Percentiles rank a stretch among this genome's conserved stretches.
These are phyloP conservation scores for Nanger granti DNA, from an alignment of 2,113 vertebrate genomes.

Conservation along the genomic window DNA sequence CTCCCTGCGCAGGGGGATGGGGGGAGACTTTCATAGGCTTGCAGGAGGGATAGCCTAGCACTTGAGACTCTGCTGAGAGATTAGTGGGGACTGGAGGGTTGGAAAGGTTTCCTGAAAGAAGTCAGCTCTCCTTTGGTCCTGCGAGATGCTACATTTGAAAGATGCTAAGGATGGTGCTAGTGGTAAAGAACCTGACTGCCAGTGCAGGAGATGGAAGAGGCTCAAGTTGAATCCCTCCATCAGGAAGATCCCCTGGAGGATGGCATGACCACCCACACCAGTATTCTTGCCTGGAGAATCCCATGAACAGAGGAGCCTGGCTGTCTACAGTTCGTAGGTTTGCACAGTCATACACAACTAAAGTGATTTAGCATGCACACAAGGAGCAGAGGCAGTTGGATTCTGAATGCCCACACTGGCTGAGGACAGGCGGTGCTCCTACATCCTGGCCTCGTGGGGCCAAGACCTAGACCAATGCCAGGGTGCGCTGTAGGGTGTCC, in stretches of 20 bases:
- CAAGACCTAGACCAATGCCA: fast-evolving
- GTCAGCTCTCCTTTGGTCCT: background rate
- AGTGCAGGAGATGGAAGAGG: background rate
- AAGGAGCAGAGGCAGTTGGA: background rate
- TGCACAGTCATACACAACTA: background rate
- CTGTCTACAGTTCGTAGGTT: background rate
- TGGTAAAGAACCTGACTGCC: background rate
- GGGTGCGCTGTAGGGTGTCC: background rate
- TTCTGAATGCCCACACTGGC: background rate
- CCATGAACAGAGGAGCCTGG: background rate
- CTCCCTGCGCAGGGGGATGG: no score
- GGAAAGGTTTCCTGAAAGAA: background rate
- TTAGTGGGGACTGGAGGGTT: background rate
- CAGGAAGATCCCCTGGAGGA: background rate
- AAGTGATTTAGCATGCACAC: background rate
- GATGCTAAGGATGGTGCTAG: background rate
- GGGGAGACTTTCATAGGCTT: background rate
- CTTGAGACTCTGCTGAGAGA: fast-evolving
- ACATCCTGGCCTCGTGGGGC: background rate
- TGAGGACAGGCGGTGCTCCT: fast-evolving
- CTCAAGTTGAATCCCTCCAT: background rate
- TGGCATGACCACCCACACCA: background rate
- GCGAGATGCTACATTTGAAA: background rate
- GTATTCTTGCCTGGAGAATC: background rate
- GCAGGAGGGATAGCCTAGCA: background rate